Conservation (phyloP, 2,797 vertebrate species). For the Microctenopoma steveboyesi region DNA sequence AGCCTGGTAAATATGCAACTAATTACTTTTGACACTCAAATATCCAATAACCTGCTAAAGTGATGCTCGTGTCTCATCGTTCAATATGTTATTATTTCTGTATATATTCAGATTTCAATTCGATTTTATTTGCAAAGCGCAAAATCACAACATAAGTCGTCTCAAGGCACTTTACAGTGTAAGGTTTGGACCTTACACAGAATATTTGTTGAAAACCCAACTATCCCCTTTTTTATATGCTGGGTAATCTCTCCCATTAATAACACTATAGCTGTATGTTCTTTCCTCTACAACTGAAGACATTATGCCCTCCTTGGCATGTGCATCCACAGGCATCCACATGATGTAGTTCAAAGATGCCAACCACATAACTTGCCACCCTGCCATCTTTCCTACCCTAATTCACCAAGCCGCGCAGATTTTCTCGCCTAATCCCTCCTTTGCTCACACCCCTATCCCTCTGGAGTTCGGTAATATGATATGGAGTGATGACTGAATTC, state of each 20-base stretch:
- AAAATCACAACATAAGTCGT: no score
- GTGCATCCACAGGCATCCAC: slow-evolving; percentile 34
- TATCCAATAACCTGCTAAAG: slow-evolving; percentile 51
- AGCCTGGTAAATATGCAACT: slow-evolving; percentile 84
- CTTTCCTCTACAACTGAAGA: slow-evolving; percentile 9
- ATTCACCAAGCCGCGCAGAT: slow-evolving; percentile 70
- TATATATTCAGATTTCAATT: no score
- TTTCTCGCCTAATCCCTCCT: slow-evolving; percentile 67
- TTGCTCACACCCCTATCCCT: slow-evolving; percentile 61
- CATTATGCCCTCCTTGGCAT: slow-evolving; percentile 48
- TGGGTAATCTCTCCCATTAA: neutral
- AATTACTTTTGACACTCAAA: slow-evolving; percentile 64
- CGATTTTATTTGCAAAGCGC: no score
- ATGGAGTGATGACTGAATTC: slow-evolving; percentile 68
- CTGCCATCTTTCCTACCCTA: slow-evolving; percentile 65
- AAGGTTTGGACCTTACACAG: no score
- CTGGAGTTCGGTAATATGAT: slow-evolving; percentile 67
- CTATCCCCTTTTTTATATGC: neutral
- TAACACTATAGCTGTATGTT: neutral
- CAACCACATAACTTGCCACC: slow-evolving; percentile 53
- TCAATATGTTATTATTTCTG: slow-evolving; percentile 47
- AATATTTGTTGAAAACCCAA: no score
- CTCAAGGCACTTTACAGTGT: no score
- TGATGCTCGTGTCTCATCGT: slow-evolving; percentile 34
- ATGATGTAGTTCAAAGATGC: slow-evolving; percentile 51